phyloP scores from a whole-genome alignment of 1,140 invertebrate genomes.

The Oryzaephilus surinamensis region DNA sequence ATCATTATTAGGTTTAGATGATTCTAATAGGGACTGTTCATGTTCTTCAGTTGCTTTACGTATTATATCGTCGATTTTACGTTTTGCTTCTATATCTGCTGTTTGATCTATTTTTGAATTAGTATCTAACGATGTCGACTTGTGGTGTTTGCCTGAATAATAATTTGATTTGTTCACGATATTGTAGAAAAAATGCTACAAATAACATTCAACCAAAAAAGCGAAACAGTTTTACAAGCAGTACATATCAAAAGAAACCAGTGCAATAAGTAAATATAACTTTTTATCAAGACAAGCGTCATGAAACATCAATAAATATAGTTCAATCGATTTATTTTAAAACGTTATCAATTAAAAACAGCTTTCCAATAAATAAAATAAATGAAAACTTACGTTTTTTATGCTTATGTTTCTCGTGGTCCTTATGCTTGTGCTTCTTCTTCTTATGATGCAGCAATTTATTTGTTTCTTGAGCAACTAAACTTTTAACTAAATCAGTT shows the following conservation, averaged over 20 bases:
- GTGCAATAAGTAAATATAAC: too few relatives aligned
- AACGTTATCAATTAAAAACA: too few relatives aligned
- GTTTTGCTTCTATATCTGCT: conserved; percentile 11
- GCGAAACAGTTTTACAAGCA: too few relatives aligned
- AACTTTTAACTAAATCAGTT: conserved; percentile 20
- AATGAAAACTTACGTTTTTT: conserved; percentile 17
- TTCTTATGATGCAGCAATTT: conserved; percentile 17
- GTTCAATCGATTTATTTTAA: too few relatives aligned
- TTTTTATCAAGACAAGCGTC: too few relatives aligned
- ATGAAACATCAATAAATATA: too few relatives aligned
- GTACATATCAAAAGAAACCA: too few relatives aligned
- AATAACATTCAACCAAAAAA: too few relatives aligned
- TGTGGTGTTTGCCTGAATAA: conserved; percentile 8
- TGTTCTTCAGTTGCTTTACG: conserved; percentile 26
- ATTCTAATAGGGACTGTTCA: conserved; percentile 14
- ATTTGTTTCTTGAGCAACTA: conserved; percentile 21
- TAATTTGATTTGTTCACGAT: too few relatives aligned
- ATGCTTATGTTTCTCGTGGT: conserved; percentile 17
- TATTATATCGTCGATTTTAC: conserved; percentile 29
- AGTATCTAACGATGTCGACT: conserved; percentile 3
- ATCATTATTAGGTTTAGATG: conserved; percentile 1
- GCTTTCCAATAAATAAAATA: not conserved
- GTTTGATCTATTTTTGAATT: conserved; percentile 2
- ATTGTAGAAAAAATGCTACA: too few relatives aligned
- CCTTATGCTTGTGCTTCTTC: conserved; percentile 20